Evolutionary conservation across 2,888 invertebrate genomes (phyloP), one percentile per base, ranked within the genome.

Genomic region (Hofmannophila pseudospretella): DNA sequence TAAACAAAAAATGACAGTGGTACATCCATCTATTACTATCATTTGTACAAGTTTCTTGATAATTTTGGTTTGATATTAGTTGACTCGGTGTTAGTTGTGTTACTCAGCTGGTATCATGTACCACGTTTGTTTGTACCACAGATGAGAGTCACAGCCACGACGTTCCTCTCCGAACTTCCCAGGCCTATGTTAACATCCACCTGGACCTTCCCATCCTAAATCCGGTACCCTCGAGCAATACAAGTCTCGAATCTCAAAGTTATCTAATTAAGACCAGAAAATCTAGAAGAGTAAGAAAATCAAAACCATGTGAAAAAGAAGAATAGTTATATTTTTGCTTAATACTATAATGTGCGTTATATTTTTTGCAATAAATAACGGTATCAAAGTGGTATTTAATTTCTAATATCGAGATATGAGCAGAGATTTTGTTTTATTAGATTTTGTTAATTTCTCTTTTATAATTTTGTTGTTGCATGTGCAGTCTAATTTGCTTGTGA

Each of bases 161-260:
- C 33, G 65, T 75, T 11, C 77, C 79, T 20, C 77, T 84, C 45
- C 84, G 55, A 47, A 59, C 59, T 29, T 79, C 80, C 50, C 67
- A 67, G 41, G 84, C 82, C 19, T 67, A 73, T 22, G 64, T 79
- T 58, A 70, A 82, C 45, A 75, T 85, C 48, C 71, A 67, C 43
- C 45, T 69, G 42, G 51, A 54, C 29, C 33, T 51, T 39, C 58
- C 65, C 19, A 43, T 39, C 54, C 47, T 34, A 10, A 40, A 32
- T 34, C 51, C 49, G 41, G 45, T 41, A 34, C 36, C 41, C 16
- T 39, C 39, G 22, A 34, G 35, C 47, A 41, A 43, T 33, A 41
- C 44, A 25, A 44, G 54, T 23, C 45, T 47, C 28, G 49, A 50
- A 39, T 45, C 56, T 25, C 38, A 47, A 37, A 71, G 49, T 50